Evolutionary conservation across 2,888 invertebrate genomes (phyloP), one percentile per base, ranked within the genome.

Genomic region (Drosophila colorata): DNA sequence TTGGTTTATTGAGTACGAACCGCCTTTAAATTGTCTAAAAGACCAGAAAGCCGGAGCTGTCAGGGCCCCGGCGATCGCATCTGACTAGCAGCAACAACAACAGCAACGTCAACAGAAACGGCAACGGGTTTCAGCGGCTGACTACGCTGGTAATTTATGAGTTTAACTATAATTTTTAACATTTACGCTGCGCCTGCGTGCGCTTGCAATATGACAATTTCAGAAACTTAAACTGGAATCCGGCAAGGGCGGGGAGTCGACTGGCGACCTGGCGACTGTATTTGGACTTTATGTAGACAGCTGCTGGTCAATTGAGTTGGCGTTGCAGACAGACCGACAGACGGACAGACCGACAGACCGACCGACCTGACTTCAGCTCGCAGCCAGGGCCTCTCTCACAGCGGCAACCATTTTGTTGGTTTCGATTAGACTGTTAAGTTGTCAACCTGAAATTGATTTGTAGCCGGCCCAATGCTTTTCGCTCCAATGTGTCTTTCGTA

Each of bases 21-120:
- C 90, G 85, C 87, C 89, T 90, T 80, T 76, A 90, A 90, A 90
- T 90, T 90, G 90, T 90, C 88, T 81, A 83, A 87, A 79, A 84
- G 74, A 78, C 85, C 80, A 68, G 72, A 74, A 77, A 79, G 68
- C 88, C 71, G 60, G 65, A 82, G 82, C 88, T 88, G 83, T 79
- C 88, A 79, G 77, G 67, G 81, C 63, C 31, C 56, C 55, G 18
- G 41, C 64, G 70, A 68, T 67, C 83, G 60, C 60, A 64, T 40
- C 67, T 23, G 31, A 40, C n/a, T 40, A 40, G 5, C 66, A 49
- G 16, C 25, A 46, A 38, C 23, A 28, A 51, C 38, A 13, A 6
- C 48, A 20, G 5, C 66, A 49, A 35, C n/a, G 48, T 31, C 23
- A 11, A 4, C 23, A n/a, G 13, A 44, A 52, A 52, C 47, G 35